Evolutionary conservation across 2,113 vertebrate species (phyloP).

Genomic region (Madoqua kirkii): DNA sequence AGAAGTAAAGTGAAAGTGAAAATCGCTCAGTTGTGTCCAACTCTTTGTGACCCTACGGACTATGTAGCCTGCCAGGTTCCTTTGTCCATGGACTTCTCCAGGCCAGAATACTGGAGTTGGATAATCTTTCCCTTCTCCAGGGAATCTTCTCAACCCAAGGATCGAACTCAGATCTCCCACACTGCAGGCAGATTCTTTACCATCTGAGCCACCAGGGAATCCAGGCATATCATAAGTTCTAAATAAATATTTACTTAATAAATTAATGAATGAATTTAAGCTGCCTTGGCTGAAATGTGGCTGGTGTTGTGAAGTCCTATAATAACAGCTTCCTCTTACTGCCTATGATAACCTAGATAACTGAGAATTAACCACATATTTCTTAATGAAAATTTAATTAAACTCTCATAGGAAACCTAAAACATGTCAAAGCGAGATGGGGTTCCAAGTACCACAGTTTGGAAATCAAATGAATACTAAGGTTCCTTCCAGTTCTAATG

Average conservation of each 20-base stretch:
- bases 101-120: not conserved
- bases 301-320: not conserved
- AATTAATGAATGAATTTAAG: not conserved
- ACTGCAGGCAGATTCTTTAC: not conserved
- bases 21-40: not conserved
- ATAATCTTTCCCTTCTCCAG: not conserved
- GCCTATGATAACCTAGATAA: not conserved
- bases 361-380: not conserved
- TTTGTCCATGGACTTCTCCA: not conserved
- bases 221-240: not conserved
- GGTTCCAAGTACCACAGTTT: not conserved
- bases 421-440: not conserved
- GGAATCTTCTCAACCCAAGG: not conserved
- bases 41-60: not conserved
- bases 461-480: not conserved
- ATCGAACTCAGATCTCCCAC: not conserved
- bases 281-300: not conserved
- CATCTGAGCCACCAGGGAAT: not conserved
- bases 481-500: conserved; percentile 12
- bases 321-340: not conserved
- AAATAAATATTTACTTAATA: not conserved
- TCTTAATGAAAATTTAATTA: not conserved
- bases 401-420: not conserved
- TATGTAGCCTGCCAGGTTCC: not conserved
- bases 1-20: not conserved